phyloP scores from a whole-genome alignment of 2,888 invertebrate species.

The Epistrophe eligans region DNA sequence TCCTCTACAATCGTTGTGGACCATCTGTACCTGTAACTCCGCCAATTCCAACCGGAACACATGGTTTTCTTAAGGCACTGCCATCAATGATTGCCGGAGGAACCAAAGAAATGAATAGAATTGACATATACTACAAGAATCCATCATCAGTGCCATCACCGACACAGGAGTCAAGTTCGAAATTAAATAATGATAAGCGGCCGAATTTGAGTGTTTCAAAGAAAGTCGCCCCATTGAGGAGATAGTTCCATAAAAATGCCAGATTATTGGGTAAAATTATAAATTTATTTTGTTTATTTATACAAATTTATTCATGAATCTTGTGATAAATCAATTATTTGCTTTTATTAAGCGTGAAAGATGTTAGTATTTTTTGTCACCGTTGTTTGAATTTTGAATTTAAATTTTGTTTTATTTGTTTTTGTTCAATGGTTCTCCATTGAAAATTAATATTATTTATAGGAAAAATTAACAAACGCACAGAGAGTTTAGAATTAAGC shows the following conservation, averaged over 20 bases:
- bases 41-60: slow-evolving; percentile 83
- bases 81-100: slow-evolving; percentile 81
- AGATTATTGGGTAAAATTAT: slow-evolving; percentile 29
- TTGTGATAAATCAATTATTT: slow-evolving; percentile 56
- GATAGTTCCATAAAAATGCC: slow-evolving; percentile 42
- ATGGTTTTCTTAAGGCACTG: slow-evolving; percentile 83
- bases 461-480: slow-evolving; percentile 24
- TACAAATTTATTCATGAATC: slow-evolving; percentile 42
- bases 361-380: slow-evolving; percentile 8
- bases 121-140: slow-evolving; percentile 63
- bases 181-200: slow-evolving; percentile 34
- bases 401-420: not conserved
- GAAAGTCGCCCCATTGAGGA: slow-evolving; percentile 33
- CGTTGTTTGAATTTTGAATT: slow-evolving; percentile 6
- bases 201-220: slow-evolving; percentile 33
- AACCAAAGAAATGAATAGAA: slow-evolving; percentile 62
- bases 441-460: slow-evolving; percentile 7
- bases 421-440: slow-evolving; percentile 13
- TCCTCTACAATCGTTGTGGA: slow-evolving; percentile 82
- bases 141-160: slow-evolving; percentile 21
- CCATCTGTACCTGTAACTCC: slow-evolving; percentile 81
- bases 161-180: slow-evolving; percentile 25
- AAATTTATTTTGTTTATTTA: slow-evolving; percentile 9
- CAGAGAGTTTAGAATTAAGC: slow-evolving; percentile 19
- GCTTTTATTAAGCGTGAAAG: slow-evolving; percentile 52